Conservation (phyloP, 2,888 invertebrate genomes). For the Andrena chrysosceles region DNA sequence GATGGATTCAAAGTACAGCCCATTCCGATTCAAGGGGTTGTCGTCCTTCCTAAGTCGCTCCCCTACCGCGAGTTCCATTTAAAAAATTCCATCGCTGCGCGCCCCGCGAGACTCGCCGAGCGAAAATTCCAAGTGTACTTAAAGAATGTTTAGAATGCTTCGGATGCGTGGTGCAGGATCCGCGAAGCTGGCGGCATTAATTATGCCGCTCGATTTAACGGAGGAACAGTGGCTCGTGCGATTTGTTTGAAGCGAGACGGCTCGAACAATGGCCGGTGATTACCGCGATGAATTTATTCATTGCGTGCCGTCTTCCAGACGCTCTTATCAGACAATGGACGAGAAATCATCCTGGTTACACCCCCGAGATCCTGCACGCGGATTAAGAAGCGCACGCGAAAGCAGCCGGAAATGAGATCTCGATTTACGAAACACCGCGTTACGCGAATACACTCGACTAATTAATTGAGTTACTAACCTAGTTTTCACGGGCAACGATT, state of each 20-base stretch:
- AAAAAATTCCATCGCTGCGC: conserved; percentile 18
- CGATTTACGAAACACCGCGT: conserved; percentile 3
- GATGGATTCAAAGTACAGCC: conserved; percentile 48
- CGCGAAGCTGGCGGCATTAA: conserved; percentile 18
- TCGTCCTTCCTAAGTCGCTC: not conserved
- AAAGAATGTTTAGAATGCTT: not conserved
- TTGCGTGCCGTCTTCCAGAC: conserved; percentile 38
- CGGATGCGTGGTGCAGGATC: not conserved
- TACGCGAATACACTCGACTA: not conserved
- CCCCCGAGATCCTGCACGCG: conserved; percentile 24
- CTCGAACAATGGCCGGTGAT: conserved; percentile 29
- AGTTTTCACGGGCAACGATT: not conserved
- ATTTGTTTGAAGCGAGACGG: conserved; percentile 24
- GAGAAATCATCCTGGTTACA: conserved; percentile 10
- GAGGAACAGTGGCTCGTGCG: not conserved
- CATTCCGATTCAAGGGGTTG: conserved; percentile 31
- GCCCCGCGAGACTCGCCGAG: not conserved
- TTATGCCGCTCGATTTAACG: conserved; percentile 2
- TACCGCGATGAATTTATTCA: conserved; percentile 52
- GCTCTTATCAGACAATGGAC: conserved; percentile 47
- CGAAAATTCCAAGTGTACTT: not conserved
- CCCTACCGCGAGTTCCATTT: conserved; percentile 17
- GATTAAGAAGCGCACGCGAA: conserved; percentile 43
- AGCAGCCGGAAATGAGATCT: conserved; percentile 12
- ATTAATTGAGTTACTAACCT: conserved; percentile 4